These are phyloP conservation scores for Temnothorax ravouxi DNA, from an alignment of 2,888 invertebrate species.

Conservation along the genomic window DNA sequence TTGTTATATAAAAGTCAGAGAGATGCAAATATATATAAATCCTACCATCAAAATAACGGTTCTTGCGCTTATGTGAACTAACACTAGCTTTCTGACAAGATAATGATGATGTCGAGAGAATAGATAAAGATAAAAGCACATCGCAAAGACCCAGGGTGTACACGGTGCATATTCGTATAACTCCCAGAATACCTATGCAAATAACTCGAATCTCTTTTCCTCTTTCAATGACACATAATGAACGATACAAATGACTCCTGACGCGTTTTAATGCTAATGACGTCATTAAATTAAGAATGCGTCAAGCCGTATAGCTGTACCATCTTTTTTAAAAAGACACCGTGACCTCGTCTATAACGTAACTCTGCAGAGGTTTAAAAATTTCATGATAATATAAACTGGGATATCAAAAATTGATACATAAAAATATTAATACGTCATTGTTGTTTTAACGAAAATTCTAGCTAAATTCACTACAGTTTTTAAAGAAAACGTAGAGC, in stretches of 20 bases:
- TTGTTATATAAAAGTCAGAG: neutral
- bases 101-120: constrained; percentile 31
- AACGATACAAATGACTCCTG: constrained; percentile 38
- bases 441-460: constrained; percentile 1
- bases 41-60: neutral
- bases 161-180: constrained; percentile 58
- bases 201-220: neutral
- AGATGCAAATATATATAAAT: neutral
- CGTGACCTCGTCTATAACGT: neutral
- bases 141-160: constrained; percentile 41
- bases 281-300: constrained; percentile 59
- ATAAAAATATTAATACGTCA: neutral
- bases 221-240: constrained; percentile 24
- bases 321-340: neutral
- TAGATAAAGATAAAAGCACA: constrained; percentile 58
- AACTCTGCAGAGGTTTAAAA: neutral
- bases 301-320: constrained; percentile 31
- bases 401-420: neutral
- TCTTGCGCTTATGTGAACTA: neutral
- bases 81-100: constrained; percentile 30
- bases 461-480: neutral
- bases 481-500: neutral
- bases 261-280: constrained; percentile 28
- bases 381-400: neutral
- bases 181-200: constrained; percentile 51